A percentile compares a stretch with the other conserved stretches of the same genome.
Evolutionary conservation across 2,888 invertebrate genomes (phyloP).

Genomic region (Drosophila lacicola): DNA sequence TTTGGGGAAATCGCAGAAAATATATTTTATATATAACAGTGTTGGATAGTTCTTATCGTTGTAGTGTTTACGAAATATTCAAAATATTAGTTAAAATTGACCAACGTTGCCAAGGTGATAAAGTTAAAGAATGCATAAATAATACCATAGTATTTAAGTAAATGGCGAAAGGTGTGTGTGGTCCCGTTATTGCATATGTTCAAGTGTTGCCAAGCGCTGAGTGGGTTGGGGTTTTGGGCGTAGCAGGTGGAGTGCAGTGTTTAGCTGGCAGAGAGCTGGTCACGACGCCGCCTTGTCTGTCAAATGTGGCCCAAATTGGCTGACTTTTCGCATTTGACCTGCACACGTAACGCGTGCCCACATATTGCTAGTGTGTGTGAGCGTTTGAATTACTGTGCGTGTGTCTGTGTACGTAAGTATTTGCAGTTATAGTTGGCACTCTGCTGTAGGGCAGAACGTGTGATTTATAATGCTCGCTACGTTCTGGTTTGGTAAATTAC

Average conservation of each 20-base stretch:
- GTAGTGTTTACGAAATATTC: too few relatives aligned
- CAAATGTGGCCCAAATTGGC: conserved; percentile 76
- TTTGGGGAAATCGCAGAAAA: too few relatives aligned
- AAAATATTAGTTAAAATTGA: too few relatives aligned
- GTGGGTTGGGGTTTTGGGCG: not conserved
- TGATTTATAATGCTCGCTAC: conserved; percentile 74
- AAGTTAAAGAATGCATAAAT: too few relatives aligned
- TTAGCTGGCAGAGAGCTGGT: conserved; percentile 43
- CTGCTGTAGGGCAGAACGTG: conserved; percentile 57
- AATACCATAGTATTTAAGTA: too few relatives aligned
- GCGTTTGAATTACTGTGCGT: conserved; percentile 26
- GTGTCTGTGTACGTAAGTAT: conserved; percentile 29
- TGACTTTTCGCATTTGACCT: conserved; percentile 80
- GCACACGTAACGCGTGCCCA: conserved; percentile 68
- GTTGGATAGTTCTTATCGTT: too few relatives aligned
- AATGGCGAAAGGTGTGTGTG: too few relatives aligned
- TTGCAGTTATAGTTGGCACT: conserved; percentile 61
- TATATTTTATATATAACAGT: too few relatives aligned
- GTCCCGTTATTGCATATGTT: conserved; percentile 3
- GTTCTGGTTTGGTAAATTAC: conserved; percentile 69
- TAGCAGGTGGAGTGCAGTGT: conserved; percentile 13
- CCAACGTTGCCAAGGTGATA: too few relatives aligned
- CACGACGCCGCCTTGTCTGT: conserved; percentile 69
- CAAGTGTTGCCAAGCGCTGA: conserved; percentile 30
- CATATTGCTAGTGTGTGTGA: conserved; percentile 26